Base-by-base conservation (phyloP, 2,797 vertebrate genomes). In the Trematomus bernacchii region DNA sequence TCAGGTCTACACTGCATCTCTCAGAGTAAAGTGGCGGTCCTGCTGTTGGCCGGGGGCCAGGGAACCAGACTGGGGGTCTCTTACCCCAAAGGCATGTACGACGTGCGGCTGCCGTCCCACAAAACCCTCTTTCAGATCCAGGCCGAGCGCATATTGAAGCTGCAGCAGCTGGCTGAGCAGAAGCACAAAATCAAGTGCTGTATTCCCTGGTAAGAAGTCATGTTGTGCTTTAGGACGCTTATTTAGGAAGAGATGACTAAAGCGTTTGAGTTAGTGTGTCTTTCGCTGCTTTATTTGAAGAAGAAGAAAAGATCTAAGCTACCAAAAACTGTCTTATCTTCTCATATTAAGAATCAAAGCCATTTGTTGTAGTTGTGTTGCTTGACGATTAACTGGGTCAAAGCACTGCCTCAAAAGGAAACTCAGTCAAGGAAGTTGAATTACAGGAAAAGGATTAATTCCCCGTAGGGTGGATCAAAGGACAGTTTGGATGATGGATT, bases 51-150 rank as follows among this genome's bases (percentile, higher is more conserved):
- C 19, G 98, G 98, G 11, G 98, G 98, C 53, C 98, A 99, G 88
- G 98, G 98, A 10, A 99, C 98, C 57, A 94, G 98, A 65, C 95
- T 99, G 48, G 98, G 98, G 15, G 97, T 99, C 70, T 89, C 95
- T 3, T 98, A 97, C 88, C 98, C 98, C 54, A 99, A 99, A 93
- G 98, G 98, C 86, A 99, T 99, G 97, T 99, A 97, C 71, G 95
- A 99, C 59, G 97, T 99, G 15, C 95, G 96, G 42, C 93, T 99
- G 86, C 97, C 96, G 0, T 99, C 98, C 59, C 96, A 93, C 90
- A 99, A 99, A 94, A 98, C 97, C 30, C 97, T 99, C 79, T 99
- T 99, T 93, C 97, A 99, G 91, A 97, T 99, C 76, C 98, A 99
- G 92, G 98, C 97, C 1, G 97, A 99, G 80, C 97, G 97, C 71